Evolutionary conservation across 2,888 invertebrate species (phyloP).

Genomic region (Agrotis exclamationis): DNA sequence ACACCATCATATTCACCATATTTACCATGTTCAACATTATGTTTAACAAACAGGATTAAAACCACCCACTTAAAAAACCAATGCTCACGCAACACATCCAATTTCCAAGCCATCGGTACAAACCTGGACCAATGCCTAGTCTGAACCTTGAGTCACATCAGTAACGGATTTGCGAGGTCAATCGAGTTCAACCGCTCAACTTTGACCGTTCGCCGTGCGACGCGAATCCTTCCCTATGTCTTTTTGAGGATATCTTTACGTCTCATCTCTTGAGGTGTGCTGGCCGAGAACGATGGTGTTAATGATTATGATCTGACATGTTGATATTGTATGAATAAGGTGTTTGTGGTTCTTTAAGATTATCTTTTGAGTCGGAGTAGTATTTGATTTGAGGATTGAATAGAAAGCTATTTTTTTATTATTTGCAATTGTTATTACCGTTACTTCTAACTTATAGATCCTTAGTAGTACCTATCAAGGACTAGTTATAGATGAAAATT

Average conservation of each 20-base stretch:
- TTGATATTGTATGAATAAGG: conserved; percentile 32
- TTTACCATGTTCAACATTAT: background rate
- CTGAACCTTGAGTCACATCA: conserved; percentile 56
- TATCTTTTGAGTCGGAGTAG: background rate
- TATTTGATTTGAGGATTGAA: background rate
- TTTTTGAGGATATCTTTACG: conserved; percentile 56
- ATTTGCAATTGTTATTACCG: background rate
- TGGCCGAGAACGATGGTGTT: conserved; percentile 52
- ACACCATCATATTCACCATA: background rate
- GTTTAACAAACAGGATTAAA: background rate
- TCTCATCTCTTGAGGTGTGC: conserved; percentile 52
- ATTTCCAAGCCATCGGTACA: conserved; percentile 35
- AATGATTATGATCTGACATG: conserved; percentile 52
- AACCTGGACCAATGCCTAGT: conserved; percentile 44
- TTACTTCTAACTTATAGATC: too few species aligned
- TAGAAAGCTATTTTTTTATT: background rate
- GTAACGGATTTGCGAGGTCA: conserved; percentile 80
- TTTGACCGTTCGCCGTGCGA: conserved; percentile 80
- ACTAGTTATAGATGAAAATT: background rate
- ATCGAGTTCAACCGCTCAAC: conserved; percentile 84
- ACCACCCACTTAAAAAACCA: background rate
- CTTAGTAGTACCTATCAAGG: background rate
- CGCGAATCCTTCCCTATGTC: conserved; percentile 51
- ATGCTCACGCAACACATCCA: conserved; percentile 1
- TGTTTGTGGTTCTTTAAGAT: conserved; percentile 1